phyloP scores from a whole-genome alignment of 2,113 vertebrate species.

The Paraplagusia blochii region DNA sequence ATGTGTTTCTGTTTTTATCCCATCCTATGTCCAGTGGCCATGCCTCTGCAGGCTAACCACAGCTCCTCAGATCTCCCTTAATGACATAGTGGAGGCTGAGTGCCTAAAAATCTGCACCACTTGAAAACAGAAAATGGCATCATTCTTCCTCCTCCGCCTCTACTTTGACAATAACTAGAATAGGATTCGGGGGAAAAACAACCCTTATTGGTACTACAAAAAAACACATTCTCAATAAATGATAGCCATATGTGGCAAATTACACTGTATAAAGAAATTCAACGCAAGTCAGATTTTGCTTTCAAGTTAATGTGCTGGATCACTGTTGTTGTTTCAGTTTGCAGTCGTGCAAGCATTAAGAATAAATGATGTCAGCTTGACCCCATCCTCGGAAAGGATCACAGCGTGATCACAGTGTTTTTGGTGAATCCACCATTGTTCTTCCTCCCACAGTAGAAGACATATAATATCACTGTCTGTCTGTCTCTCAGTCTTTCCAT shows the following conservation, averaged over 20 bases:
- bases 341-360: constrained; percentile 2
- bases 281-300: constrained; percentile 20
- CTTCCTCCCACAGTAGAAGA: too few species aligned
- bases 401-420: constrained; percentile 1
- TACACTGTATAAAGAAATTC: constrained; percentile 21
- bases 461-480: too few species aligned
- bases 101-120: constrained; percentile 21
- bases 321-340: constrained; percentile 36
- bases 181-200: constrained; percentile 5
- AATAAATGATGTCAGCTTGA: constrained; percentile 13
- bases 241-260: constrained; percentile 48
- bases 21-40: not conserved
- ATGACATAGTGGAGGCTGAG: constrained; percentile 32
- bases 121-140: constrained; percentile 24
- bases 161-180: constrained; percentile 9
- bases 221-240: constrained; percentile 44
- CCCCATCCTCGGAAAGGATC: constrained; percentile 12
- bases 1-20: constrained; percentile 6
- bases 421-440: not conserved
- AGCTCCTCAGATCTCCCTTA: constrained; percentile 37
- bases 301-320: constrained; percentile 39
- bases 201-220: constrained; percentile 23
- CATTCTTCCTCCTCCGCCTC: constrained; percentile 11
- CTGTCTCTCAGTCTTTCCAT: too few species aligned
- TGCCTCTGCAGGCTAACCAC: constrained; percentile 2